Conservation (phyloP, 1,140 invertebrate species). For the Arion vulgaris region DNA sequence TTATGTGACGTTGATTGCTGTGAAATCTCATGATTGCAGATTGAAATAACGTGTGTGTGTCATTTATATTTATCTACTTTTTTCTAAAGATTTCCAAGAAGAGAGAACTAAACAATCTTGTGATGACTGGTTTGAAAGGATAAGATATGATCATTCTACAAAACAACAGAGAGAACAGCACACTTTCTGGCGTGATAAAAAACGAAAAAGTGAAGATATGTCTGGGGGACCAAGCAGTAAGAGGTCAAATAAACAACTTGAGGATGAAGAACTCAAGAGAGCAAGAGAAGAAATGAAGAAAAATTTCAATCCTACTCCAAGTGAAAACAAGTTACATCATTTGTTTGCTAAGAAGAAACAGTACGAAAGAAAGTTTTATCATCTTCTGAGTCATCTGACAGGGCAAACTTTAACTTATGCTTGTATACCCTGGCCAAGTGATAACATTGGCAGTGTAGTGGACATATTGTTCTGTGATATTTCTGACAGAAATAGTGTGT, state of each 20-base stretch:
- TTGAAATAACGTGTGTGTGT: too few relatives aligned
- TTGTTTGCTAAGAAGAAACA: slow-evolving; percentile 19
- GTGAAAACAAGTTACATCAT: neutral
- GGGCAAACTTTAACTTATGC: slow-evolving; percentile 42
- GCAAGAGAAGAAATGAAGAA: slow-evolving; percentile 36
- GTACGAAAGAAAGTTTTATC: slow-evolving; percentile 31
- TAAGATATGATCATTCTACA: slow-evolving; percentile 1
- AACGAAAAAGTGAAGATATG: neutral
- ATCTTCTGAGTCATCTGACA: neutral
- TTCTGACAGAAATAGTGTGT: slow-evolving; percentile 33
- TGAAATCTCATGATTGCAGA: too few relatives aligned
- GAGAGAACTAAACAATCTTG: neutral
- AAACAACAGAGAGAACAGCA: neutral
- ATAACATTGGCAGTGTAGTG: slow-evolving; percentile 40
- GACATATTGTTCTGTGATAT: slow-evolving; percentile 57
- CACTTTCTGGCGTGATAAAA: slow-evolving; percentile 13
- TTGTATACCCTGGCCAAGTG: slow-evolving; percentile 66
- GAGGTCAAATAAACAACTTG: neutral
- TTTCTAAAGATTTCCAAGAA: neutral
- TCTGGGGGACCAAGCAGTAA: neutral
- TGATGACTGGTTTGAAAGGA: slow-evolving; percentile 21
- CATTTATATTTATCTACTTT: neutral
- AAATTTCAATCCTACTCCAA: slow-evolving; percentile 20
- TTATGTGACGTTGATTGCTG: too few relatives aligned
- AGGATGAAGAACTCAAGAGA: slow-evolving; percentile 24